Conservation (phyloP, 2,113 vertebrate genomes). For the Uropsilus gracilis region DNA sequence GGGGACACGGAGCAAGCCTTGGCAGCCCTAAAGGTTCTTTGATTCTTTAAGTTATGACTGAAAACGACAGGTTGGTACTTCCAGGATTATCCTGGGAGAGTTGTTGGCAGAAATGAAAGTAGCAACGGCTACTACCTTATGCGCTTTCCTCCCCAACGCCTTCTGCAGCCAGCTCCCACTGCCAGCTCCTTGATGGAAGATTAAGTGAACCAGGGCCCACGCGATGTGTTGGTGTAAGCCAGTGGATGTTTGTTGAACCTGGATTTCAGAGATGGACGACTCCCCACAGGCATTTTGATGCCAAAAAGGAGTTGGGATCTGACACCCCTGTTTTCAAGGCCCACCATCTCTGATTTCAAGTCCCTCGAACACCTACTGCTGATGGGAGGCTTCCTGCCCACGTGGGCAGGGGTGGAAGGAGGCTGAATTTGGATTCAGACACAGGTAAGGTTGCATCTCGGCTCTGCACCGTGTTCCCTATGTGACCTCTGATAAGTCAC, state of each 20-base stretch:
- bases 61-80: background rate
- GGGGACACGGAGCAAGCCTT: accelerated
- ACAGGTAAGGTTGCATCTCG: background rate
- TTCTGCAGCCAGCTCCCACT: background rate
- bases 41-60: background rate
- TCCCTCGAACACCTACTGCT: background rate
- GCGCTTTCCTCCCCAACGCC: background rate
- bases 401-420: background rate
- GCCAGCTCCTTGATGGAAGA: background rate
- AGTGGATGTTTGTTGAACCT: accelerated
- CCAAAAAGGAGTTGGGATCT: background rate
- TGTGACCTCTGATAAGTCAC: background rate
- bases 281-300: background rate
- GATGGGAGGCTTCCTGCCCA: background rate
- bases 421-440: background rate
- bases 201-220: accelerated
- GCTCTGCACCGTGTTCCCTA: background rate
- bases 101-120: background rate
- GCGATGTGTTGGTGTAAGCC: accelerated
- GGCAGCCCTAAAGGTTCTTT: background rate
- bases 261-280: background rate
- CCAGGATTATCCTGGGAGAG: background rate
- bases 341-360: background rate
- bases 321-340: background rate
- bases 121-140: background rate